Base-by-base conservation (phyloP, 2,113 vertebrate genomes). In the Triplophysa rosa region DNA sequence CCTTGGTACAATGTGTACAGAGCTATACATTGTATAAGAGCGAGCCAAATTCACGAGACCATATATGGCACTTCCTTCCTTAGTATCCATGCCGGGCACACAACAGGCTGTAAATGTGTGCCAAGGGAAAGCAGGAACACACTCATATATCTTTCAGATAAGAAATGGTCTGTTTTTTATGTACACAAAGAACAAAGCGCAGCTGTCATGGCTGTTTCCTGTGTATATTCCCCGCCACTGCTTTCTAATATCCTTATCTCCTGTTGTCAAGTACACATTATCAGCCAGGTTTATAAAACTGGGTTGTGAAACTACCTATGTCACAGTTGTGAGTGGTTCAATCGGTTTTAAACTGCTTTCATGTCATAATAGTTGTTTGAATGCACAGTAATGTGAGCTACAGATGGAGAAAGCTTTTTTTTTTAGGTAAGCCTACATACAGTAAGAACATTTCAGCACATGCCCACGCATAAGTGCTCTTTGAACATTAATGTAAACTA, bases 51-150 rank as follows among this genome's bases (percentile, higher is more conserved):
- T 33, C 54, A 9, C 8, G 2, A 23, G 47, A 56, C 86, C 86
- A 84, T 86, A 87, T 86, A 86, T 79, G 83, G 84, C 24, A 19
- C 61, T 83, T 86, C 84, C 82, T 81, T 86, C 86, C 84, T 83
- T 40, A 6, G n/a, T 69, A 45, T 37, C 29, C 23, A 66, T 78
- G 83, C 83, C 84, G 83, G 45, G 77, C 54, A 17, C 23, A 83
- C 68, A 58, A 14, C 58, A 62, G 62, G n/a, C 45, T 19, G 40
- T 86, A 79, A 74, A 80, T 11, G 49, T 42, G 79, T 70, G 85
- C 81, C 83, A 87, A 79, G 75, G n/a, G 70, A 86, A 77, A 56
- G 86, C 83, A 82, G 87, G 83, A 88, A 87, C 82, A 80, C 84
- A 75, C 68, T 81, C 74, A 71, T 85, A 82, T 83, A 80, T 83